Evolutionary conservation across 2,113 vertebrate genomes (phyloP), one percentile per base, ranked within the genome.

Genomic region (Lamprologus sp.): DNA sequence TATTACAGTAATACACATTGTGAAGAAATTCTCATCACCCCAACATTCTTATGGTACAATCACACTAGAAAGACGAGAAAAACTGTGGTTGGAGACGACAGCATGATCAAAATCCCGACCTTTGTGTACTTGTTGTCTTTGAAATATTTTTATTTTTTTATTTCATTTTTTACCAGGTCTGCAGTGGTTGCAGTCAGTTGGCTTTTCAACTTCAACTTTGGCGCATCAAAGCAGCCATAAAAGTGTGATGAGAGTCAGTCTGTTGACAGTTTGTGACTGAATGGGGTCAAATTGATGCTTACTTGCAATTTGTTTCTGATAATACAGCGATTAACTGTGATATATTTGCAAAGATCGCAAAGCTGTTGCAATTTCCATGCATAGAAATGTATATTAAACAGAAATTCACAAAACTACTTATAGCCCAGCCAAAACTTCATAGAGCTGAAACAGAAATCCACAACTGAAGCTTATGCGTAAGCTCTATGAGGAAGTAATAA

Each of bases 201-300:
- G 2, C 2, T 35, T 65, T 5, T n/a, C 17, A 35, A 35, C 15
- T 63, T 63, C 58, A 33, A 8, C 11, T 42, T 14, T 0, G n/a
- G 1, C 2, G 3, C 40, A 9, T 60, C 26, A 6, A 60, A 60
- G 19, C 63, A 21, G 35, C 33, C 19, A 40, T 4, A 40, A 68
- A 40, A 68, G 11, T 21, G 33, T 37, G 35, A 68, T 14, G n/a
- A 68, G 12, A 68, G 35, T 40, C n/a, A 68, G n/a, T 68, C 63
- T 40, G 35, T 3, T 68, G 37, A 10, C 13, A 0, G 7, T 73
- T 26, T 45, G 0, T 15, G 37, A 73, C 37, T 73, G 5, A 73
- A 73, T 45, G 37, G 37, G 65, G 12, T 73, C 65, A 73, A 45
- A 9, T 26, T 70, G 65, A 42, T 14, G 12, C 4, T 45, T 70